Base-by-base conservation (phyloP, 2,888 invertebrate genomes). In the Halocaridina rubra region DNA sequence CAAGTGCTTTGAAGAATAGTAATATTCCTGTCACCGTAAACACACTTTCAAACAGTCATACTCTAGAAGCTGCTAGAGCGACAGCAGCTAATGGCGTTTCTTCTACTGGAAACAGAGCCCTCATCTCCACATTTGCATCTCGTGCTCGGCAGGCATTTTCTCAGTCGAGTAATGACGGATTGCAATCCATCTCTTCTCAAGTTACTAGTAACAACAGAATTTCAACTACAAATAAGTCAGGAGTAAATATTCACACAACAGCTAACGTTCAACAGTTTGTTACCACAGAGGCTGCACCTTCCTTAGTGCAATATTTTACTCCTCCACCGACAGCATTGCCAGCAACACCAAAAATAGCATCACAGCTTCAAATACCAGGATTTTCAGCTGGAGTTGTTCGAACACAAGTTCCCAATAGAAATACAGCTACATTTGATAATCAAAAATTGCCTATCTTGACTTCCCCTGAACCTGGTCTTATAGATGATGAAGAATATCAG, bases 381-480 rank as follows among this genome's bases (percentile, higher is more conserved):
- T 81, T 75, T 22, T 81, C 81, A 5, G 16, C 81, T 8, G 81
- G 74, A 5, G 64, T 81, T n/a, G 27, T 10, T 22, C 33, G 74
- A 7, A 53, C 16, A 7, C 1, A 5, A n/a, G 53, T 53, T 5
- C n/a, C 10, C 4, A 10, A n/a, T n/a, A 16, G 3, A 53, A 53
- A 53, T 19, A 0, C 16, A 10, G 53, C 16, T 5, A 3, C 16
- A n/a, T 53, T 53, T 53, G 7, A 16, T 53, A 53, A 53, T 53
- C 53, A 53, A 19, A 3, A 13, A 19, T 19, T 53, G 53, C 19
- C 53, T 13, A 53, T 19, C 19, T 53, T 53, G 19, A 53, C 53
- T n/a, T n/a, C 53, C 19, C 16, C 53, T 53, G 53, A 53, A 53
- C 19, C n/a, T n/a, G n/a, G 19, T 53, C 19, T 53, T 53, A 19